Evolutionary conservation across 2,113 vertebrate species (phyloP).

Genomic region (Proterorhinus semilunaris): DNA sequence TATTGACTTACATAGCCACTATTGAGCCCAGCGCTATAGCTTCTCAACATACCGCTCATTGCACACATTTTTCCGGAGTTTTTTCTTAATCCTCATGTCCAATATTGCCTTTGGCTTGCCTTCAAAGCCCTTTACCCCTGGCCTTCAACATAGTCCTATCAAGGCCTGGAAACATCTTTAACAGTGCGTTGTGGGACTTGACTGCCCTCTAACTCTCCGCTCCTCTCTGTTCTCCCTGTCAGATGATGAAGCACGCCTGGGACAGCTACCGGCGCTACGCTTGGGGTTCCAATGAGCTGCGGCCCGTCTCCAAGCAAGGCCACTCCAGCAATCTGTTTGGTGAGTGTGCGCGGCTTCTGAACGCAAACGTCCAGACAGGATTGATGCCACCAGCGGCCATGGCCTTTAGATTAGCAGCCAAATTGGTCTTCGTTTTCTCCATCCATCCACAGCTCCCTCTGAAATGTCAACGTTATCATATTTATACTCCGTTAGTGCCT

Average conservation of each 20-base stretch:
- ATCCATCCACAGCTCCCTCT: conserved; percentile 46
- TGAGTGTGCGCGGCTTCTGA: conserved; percentile 75
- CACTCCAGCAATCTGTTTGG: conserved; percentile 99
- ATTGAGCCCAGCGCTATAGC: too few species aligned
- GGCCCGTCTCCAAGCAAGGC: conserved; percentile 93
- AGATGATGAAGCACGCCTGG: conserved; percentile 99
- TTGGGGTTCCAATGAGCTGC: conserved; percentile 97
- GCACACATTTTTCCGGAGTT: too few species aligned
- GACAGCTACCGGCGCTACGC: conserved; percentile 93
- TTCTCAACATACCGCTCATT: too few species aligned
- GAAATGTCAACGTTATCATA: conserved; percentile 67
- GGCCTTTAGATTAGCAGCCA: conserved; percentile 65
- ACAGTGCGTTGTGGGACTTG: conserved; percentile 11
- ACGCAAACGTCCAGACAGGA: conserved; percentile 27
- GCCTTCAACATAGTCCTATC: background rate
- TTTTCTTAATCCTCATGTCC: background rate
- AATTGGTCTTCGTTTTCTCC: conserved; percentile 58
- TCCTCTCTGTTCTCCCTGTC: conserved; percentile 31
- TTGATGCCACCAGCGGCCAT: conserved; percentile 54
- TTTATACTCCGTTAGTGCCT: conserved; percentile 52
- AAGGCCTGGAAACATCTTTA: conserved; percentile 3
- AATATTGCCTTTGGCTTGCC: background rate
- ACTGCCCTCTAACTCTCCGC: conserved; percentile 34
- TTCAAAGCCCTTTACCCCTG: background rate
- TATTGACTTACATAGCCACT: too few species aligned